These are phyloP conservation scores for Diarsia mendica DNA, from an alignment of 2,888 invertebrate species.

Conservation along the genomic window DNA sequence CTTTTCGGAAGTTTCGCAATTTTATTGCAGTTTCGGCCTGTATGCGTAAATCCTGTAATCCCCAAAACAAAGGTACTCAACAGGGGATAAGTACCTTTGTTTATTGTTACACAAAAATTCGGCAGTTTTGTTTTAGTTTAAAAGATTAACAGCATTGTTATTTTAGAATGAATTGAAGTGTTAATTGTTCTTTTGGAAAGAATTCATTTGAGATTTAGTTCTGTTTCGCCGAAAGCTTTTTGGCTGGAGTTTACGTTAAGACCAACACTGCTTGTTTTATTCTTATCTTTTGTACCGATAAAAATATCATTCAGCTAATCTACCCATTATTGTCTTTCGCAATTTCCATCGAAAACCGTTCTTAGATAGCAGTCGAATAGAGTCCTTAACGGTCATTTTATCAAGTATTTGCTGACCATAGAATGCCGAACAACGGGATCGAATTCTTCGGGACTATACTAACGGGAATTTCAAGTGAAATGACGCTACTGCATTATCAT, in stretches of 20 bases:
- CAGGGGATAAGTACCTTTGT: too few species aligned
- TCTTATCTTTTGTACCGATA: neutral
- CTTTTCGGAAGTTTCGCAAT: too few species aligned
- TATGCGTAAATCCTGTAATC: too few species aligned
- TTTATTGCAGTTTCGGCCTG: too few species aligned
- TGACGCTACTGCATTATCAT: neutral
- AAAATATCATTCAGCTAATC: neutral
- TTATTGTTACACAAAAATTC: too few species aligned
- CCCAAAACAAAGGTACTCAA: neutral
- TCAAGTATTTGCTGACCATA: neutral
- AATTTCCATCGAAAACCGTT: too few species aligned
- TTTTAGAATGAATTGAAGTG: neutral
- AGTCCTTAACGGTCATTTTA: neutral
- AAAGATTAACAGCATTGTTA: neutral
- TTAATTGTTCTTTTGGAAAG: neutral
- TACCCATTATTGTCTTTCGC: too few species aligned
- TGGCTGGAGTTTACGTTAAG: neutral
- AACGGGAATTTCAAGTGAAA: constrained; percentile 1
- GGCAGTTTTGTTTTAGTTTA: neutral
- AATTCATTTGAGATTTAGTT: neutral
- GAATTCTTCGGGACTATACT: neutral
- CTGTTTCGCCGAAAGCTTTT: neutral
- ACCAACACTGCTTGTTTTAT: neutral
- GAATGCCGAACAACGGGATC: constrained; percentile 10
- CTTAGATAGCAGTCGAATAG: too few species aligned